These are phyloP conservation scores for Cyanoderma ruficeps DNA, from an alignment of 2,113 vertebrate species.

Conservation along the genomic window DNA sequence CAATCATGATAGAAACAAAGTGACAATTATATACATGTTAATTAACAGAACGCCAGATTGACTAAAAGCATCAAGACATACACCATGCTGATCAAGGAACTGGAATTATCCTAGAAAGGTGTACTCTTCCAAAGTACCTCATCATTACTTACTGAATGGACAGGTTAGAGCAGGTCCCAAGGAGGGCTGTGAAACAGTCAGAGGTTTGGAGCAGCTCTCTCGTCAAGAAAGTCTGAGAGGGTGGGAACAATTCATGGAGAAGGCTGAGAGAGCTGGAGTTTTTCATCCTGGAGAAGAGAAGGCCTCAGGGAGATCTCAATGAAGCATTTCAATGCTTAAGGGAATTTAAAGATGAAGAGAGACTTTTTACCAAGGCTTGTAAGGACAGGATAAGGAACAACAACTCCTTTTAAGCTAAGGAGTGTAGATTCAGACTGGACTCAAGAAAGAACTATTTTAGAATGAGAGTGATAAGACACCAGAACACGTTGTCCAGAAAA, in stretches of 20 bases:
- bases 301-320: background rate
- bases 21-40: accelerated
- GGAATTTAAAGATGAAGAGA: background rate
- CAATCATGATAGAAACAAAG: accelerated
- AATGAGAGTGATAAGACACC: background rate
- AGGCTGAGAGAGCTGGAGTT: background rate
- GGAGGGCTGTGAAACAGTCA: background rate
- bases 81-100: background rate
- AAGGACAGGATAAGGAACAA: background rate
- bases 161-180: background rate
- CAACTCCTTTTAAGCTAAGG: background rate
- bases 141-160: background rate
- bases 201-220: background rate
- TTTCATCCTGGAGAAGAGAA: background rate
- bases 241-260: background rate
- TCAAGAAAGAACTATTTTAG: background rate
- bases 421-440: background rate
- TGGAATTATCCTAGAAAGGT: background rate
- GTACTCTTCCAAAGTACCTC: background rate
- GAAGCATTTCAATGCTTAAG: background rate
- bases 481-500: background rate
- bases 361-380: background rate
- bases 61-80: background rate
- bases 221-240: background rate
- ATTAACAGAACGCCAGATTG: background rate